These are phyloP conservation scores for Calameuta pallipes DNA, from an alignment of 2,888 invertebrate species.

Conservation along the genomic window DNA sequence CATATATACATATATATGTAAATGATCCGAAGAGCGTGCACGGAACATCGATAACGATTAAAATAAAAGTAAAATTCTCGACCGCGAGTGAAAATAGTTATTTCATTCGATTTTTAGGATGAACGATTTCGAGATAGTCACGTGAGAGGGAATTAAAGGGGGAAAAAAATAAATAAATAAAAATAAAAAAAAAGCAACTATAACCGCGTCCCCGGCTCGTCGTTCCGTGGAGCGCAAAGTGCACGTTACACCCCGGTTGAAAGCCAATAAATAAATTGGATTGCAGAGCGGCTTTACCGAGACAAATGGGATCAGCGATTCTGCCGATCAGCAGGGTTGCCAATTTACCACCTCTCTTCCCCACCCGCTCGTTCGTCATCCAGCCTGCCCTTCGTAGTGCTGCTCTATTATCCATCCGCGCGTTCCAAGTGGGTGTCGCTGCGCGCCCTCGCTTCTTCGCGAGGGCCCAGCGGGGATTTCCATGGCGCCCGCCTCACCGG, in stretches of 20 bases:
- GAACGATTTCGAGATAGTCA: background rate
- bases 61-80: background rate
- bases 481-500: conserved; percentile 30
- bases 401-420: background rate
- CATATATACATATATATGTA: background rate
- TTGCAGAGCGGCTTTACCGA: conserved; percentile 60
- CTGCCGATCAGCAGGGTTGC: conserved; percentile 55
- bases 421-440: background rate
- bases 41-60: background rate
- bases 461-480: background rate
- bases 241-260: conserved; percentile 39
- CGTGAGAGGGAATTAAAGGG: background rate
- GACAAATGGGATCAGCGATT: conserved; percentile 65
- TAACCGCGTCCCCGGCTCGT: conserved; percentile 2
- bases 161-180: background rate
- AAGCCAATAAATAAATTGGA: conserved; percentile 67
- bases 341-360: conserved; percentile 3
- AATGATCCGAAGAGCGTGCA: background rate
- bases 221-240: conserved; percentile 16
- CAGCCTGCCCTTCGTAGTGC: background rate
- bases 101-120: background rate
- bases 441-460: background rate
- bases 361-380: background rate
- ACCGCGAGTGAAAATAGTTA: background rate
- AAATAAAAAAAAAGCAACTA: background rate